Evolutionary conservation across 2,797 vertebrate species (phyloP).

Genomic region (Myioborus miniatus): DNA sequence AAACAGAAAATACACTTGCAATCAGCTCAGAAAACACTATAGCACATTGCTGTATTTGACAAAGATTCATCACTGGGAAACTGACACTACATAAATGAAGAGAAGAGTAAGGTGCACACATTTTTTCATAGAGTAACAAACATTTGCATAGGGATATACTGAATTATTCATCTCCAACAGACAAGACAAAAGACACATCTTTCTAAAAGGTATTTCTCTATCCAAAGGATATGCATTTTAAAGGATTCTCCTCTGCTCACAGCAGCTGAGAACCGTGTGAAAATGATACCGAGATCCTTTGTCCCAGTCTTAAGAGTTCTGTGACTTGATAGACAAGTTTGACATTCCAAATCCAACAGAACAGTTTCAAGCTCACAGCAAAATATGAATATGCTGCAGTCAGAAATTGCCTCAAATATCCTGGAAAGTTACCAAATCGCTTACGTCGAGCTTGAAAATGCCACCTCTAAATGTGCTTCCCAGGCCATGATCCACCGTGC

Average conservation of each 20-base stretch:
- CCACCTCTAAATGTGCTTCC: neutral
- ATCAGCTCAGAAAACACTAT: neutral
- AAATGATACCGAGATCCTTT: neutral
- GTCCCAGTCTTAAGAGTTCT: neutral
- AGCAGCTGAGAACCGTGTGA: neutral
- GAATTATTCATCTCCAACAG: neutral
- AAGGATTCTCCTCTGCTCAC: neutral
- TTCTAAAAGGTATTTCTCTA: neutral
- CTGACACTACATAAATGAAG: neutral
- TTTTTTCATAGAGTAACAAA: slow-evolving; percentile 1
- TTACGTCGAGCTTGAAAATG: neutral
- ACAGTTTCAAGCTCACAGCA: neutral
- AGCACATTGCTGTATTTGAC: neutral
- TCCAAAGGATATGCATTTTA: neutral
- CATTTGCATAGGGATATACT: neutral
- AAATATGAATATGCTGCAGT: neutral
- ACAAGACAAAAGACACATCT: neutral
- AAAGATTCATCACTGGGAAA: slow-evolving; percentile 6
- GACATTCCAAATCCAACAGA: slow-evolving; percentile 4
- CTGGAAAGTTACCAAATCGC: neutral
- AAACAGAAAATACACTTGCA: neutral
- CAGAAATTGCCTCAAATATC: neutral
- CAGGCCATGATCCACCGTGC: neutral
- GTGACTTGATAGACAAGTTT: neutral
- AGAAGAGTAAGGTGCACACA: neutral